phyloP scores from a whole-genome alignment of 2,113 vertebrate species.

The Zapus hudsonius region DNA sequence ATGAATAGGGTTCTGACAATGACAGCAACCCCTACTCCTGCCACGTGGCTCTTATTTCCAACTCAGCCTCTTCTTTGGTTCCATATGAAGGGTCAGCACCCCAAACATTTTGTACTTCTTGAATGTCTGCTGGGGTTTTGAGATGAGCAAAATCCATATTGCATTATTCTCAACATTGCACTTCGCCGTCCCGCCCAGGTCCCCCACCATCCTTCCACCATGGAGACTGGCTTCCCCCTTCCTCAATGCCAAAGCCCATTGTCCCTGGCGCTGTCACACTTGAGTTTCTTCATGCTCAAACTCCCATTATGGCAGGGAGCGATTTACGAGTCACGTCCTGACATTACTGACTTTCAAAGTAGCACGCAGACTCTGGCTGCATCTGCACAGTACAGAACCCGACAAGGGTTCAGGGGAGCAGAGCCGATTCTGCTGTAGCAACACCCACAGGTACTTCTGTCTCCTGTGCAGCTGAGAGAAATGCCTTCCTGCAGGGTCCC shows the following conservation, averaged over 20 bases:
- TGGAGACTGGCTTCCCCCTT: not conserved
- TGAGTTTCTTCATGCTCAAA: not conserved
- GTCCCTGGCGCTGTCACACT: not conserved
- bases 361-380: not conserved
- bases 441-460: too few relatives aligned
- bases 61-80: not conserved
- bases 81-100: not conserved
- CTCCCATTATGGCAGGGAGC: not conserved
- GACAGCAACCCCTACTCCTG: accelerated
- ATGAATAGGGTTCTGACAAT: not conserved
- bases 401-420: not conserved
- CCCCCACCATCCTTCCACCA: not conserved
- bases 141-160: not conserved
- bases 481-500: accelerated
- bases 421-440: not conserved
- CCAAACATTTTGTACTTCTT: not conserved
- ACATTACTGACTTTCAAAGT: not conserved
- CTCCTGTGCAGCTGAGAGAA: not conserved
- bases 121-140: not conserved
- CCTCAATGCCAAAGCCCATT: not conserved
- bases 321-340: not conserved
- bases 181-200: too few relatives aligned
- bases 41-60: not conserved
- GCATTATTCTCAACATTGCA: not conserved
- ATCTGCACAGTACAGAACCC: not conserved